Evolutionary conservation across 2,888 invertebrate species (phyloP).

Genomic region (Junonia oenone): DNA sequence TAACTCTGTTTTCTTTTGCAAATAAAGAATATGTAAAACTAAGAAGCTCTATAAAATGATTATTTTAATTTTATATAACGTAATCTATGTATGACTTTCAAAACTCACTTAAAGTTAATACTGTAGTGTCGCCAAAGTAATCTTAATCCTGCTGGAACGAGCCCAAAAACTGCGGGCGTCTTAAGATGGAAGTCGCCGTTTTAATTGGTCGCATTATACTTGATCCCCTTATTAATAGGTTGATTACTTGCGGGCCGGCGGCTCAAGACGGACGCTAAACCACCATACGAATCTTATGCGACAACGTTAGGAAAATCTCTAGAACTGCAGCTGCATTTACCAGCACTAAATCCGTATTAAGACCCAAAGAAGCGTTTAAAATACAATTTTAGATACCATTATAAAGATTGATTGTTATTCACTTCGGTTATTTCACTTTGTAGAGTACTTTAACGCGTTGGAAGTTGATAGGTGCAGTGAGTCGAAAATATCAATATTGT

Average conservation of each 20-base stretch:
- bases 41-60: too few relatives aligned
- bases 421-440: slow-evolving; percentile 49
- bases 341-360: slow-evolving; percentile 26
- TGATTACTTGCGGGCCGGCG: slow-evolving; percentile 69
- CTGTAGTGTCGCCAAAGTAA: slow-evolving; percentile 46
- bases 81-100: slow-evolving; percentile 23
- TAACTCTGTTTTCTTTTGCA: not conserved
- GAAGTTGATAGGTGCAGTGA: slow-evolving; percentile 63
- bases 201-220: slow-evolving; percentile 75
- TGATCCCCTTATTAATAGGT: slow-evolving; percentile 77
- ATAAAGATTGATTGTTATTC: slow-evolving; percentile 41
- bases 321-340: slow-evolving; percentile 38
- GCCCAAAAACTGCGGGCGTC: slow-evolving; percentile 75
- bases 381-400: slow-evolving; percentile 28
- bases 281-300: slow-evolving; percentile 41
- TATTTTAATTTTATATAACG: not conserved
- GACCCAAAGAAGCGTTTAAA: slow-evolving; percentile 30
- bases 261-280: slow-evolving; percentile 34
- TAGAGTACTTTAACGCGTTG: slow-evolving; percentile 63
- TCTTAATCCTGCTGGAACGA: slow-evolving; percentile 69
- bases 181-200: slow-evolving; percentile 70
- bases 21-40: too few relatives aligned
- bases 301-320: slow-evolving; percentile 49
- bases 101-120: slow-evolving; percentile 40
- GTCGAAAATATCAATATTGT: slow-evolving; percentile 68